phyloP scores from a whole-genome alignment of 1,140 invertebrate genomes.

The Onthophagus taurus region DNA sequence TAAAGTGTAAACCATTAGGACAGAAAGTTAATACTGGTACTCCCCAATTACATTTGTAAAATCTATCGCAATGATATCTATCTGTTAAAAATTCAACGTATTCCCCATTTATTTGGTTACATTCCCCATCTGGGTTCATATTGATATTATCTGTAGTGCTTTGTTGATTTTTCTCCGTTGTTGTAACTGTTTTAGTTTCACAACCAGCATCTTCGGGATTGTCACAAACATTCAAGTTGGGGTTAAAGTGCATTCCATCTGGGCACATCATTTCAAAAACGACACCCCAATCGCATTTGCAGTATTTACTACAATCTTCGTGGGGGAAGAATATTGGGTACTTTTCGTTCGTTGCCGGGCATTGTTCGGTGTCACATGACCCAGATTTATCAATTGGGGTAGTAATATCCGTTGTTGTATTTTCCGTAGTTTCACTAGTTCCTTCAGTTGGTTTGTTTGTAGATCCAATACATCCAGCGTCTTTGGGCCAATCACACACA shows the following conservation, averaged over 20 bases:
- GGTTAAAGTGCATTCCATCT: slow-evolving; percentile 44
- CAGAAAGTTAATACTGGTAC: slow-evolving; percentile 40
- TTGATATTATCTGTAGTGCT: too few species aligned
- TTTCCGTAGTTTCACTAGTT: too few species aligned
- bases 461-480: slow-evolving; percentile 29
- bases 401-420: not conserved
- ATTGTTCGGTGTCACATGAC: not conserved
- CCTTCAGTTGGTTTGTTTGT: not conserved
- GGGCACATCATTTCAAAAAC: slow-evolving; percentile 41
- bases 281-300: slow-evolving; percentile 42
- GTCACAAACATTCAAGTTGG: slow-evolving; percentile 43
- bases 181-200: too few species aligned
- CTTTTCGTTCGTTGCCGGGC: not conserved
- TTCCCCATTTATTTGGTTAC: too few species aligned
- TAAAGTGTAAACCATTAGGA: slow-evolving; percentile 39
- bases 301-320: slow-evolving; percentile 46
- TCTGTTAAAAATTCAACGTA: too few species aligned
- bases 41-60: slow-evolving; percentile 46
- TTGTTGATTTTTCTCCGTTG: too few species aligned
- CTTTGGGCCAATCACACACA: slow-evolving; percentile 34
- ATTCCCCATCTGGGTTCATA: too few species aligned
- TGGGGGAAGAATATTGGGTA: not conserved
- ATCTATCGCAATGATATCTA: slow-evolving; percentile 45
- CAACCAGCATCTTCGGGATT: slow-evolving; percentile 37
- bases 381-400: not conserved